Evolutionary conservation across 2,888 invertebrate species (phyloP), one percentile per base, ranked within the genome.

Genomic region (Nemurella pictetii): DNA sequence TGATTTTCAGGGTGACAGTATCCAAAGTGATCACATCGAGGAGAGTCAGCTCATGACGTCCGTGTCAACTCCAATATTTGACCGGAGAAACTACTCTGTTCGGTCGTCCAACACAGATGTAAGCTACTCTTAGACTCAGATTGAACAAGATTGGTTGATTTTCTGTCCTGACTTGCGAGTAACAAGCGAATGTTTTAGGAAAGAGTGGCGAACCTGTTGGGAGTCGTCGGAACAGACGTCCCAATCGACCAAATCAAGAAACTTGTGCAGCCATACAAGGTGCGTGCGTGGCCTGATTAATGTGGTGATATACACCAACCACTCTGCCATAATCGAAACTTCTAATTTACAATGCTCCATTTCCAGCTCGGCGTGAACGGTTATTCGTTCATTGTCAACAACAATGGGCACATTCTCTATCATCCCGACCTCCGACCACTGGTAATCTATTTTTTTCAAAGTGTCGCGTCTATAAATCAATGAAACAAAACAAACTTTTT

Each of bases 181-280:
- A 75, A 75, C 28, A 0, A 28, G 7, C 26, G 12, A 2, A 9
- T 75, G 26, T 75, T 28, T 84, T 84, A 95, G 95, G 94, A 95
- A 89, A 94, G 97, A 89, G 95, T 95, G 87, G 98, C 98, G 27
- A 98, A 97, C 90, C 93, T 99, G 87, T 92, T 99, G 87, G 99
- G 99, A 83, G 98, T 99, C 74, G 98, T 98, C 86, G 99, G 99
- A 83, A 98, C 98, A 27, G 99, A 99, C 91, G 96, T 99, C 86
- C 98, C 98, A 87, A 94, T 99, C 88, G 95, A 97, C 90, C 97
- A 99, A 91, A 96, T 99, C 89, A 95, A 95, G 90, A 97, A 98
- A 93, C 94, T 98, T 90, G 96, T 98, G 86, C 98, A 98, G 88
- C 95, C 97, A 84, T 97, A 97, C 89, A 97, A 97, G 94, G 97